Evolutionary conservation across 2,888 invertebrate genomes (phyloP).

Genomic region (Chaitophorus viminalis): DNA sequence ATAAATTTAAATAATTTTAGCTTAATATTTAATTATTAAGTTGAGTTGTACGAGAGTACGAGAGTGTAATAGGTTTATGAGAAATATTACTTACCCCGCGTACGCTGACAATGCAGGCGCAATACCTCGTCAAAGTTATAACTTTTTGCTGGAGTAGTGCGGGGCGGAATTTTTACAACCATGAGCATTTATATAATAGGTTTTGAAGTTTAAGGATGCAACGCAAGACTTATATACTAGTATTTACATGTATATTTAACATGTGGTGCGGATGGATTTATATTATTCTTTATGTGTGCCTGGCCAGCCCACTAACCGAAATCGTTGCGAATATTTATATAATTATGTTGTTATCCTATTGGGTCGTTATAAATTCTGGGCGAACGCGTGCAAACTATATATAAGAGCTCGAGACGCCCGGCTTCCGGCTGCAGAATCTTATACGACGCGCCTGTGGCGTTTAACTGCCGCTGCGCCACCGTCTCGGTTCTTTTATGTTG

Average conservation of each 20-base stretch:
- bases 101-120: not conserved
- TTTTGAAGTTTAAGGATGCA: not conserved
- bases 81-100: not conserved
- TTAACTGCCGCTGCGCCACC: constrained; percentile 55
- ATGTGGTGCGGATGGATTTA: constrained; percentile 8
- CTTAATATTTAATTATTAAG: not conserved
- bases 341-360: constrained; percentile 19
- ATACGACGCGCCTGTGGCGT: constrained; percentile 43
- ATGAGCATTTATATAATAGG: not conserved
- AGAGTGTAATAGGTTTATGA: not conserved
- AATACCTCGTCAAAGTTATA: not conserved
- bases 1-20: not conserved
- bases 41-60: not conserved
- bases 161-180: not conserved
- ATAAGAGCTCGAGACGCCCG: not conserved
- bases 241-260: not conserved
- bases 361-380: constrained; percentile 17
- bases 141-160: not conserved
- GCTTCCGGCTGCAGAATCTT: constrained; percentile 2
- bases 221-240: not conserved
- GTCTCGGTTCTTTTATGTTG: constrained; percentile 56
- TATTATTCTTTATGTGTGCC: constrained; percentile 15
- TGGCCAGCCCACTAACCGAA: not conserved
- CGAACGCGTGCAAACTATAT: not conserved
- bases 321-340: constrained; percentile 14